Evolutionary conservation across 2,797 vertebrate genomes (phyloP).

Genomic region (Lacerta bilineata): DNA sequence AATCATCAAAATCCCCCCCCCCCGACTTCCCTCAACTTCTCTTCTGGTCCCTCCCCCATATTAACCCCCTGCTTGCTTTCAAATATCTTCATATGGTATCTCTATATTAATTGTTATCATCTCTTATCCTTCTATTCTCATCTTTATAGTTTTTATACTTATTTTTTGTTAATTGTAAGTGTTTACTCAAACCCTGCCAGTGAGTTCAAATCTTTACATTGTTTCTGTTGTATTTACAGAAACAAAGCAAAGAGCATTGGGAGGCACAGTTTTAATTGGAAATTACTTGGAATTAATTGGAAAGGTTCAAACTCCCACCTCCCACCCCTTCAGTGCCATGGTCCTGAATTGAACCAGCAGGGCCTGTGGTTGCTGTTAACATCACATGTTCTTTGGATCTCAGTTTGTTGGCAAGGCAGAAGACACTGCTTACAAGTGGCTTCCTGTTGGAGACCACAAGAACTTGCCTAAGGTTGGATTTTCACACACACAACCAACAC

Average conservation of each 20-base stretch:
- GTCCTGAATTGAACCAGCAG: background rate
- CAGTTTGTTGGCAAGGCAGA: background rate
- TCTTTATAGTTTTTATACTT: no score
- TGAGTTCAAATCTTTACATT: no score
- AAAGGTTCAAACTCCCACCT: background rate
- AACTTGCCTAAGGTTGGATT: constrained; percentile 2
- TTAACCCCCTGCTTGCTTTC: no score
- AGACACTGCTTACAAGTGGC: background rate
- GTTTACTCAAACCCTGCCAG: no score
- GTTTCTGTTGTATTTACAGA: no score
- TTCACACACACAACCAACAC: background rate
- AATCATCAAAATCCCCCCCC: no score
- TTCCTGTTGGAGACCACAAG: background rate
- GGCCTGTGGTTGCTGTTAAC: background rate
- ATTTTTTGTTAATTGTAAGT: no score
- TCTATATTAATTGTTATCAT: no score
- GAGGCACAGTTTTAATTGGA: background rate
- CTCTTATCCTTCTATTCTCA: no score
- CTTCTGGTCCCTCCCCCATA: no score
- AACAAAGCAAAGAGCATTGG: background rate
- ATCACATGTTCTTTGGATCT: background rate
- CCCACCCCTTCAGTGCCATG: background rate
- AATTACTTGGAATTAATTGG: background rate
- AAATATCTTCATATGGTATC: no score
- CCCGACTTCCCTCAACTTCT: no score